Conservation (phyloP, 2,113 vertebrate species). For the Rhinopomastus cyanomelas region DNA sequence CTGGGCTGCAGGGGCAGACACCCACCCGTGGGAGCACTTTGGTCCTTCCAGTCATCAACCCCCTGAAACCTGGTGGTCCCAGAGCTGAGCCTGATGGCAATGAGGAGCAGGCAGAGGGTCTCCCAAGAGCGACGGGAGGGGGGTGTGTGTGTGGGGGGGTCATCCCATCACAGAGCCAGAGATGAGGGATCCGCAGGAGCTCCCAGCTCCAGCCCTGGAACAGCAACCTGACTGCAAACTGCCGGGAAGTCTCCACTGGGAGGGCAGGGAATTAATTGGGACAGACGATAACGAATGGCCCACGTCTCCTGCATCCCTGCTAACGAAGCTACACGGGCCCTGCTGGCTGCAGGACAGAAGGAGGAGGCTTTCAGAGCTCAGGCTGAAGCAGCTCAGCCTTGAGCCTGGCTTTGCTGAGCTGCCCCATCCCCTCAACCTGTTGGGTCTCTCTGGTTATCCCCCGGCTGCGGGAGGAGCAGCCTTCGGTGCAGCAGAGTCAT, state of each 20-base stretch:
- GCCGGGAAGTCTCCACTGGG: neutral
- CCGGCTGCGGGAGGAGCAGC: neutral
- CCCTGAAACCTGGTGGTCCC: neutral
- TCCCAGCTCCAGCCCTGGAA: too few species aligned
- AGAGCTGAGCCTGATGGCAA: neutral
- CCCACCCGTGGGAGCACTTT: neutral
- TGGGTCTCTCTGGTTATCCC: neutral
- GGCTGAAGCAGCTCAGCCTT: neutral
- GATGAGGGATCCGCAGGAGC: too few species aligned
- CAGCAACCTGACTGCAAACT: too few species aligned
- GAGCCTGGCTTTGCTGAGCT: neutral
- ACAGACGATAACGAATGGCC: constrained; percentile 48
- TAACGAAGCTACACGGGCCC: neutral
- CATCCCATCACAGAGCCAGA: too few species aligned
- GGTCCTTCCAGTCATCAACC: neutral
- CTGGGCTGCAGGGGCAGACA: too few species aligned
- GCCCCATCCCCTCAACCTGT: fast-evolving
- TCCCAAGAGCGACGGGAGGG: neutral
- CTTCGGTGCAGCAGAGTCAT: neutral
- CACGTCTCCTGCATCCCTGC: neutral
- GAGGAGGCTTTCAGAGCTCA: neutral
- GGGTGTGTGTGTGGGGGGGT: too few species aligned
- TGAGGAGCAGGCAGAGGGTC: neutral
- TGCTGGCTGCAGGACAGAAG: neutral
- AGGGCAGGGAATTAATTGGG: constrained; percentile 5